Base-by-base conservation (phyloP, 2,888 invertebrate species). In the Rosalia funebris region DNA sequence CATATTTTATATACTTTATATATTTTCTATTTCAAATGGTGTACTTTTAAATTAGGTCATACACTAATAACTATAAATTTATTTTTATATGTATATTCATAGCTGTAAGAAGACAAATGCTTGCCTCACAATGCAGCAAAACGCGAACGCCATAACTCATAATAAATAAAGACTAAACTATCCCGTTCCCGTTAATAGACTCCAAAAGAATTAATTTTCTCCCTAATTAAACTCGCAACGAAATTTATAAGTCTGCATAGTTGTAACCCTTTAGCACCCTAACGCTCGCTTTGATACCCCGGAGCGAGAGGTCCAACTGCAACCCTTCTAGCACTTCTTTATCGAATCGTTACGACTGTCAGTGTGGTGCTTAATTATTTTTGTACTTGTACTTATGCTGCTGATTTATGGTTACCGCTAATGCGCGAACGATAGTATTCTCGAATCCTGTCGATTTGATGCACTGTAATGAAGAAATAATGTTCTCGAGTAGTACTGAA, bases 331-430 rank as follows among this genome's bases (percentile, higher is more conserved):
- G 70, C 76, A 78, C 77, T 80, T 79, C 79, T 79, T 80, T 80
- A 80, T 80, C 80, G 77, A 77, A 75, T 80, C 80, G 80, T 80
- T 80, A 79, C 75, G 66, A 72, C 75, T 79, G 80, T 80, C 79
- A 76, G 76, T 73, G 71, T 60, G 69, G 66, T 69, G 77, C 77
- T 80, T 79, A 80, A 79, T 79, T 79, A 80, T 79, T 77, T 78
- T 73, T 76, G 74, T 76, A 77, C 79, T 79, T 77, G 73, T 52
- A 55, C 48, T 59, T 55, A 42, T 54, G 46, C 66, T 50, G 47
- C 62, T 71, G 77, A 78, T 77, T 78, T 78, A 78, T 76, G 67
- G 66, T 64, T 34, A 57, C 46, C 56, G 62, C 44, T 65, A 62
- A 70, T 63, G 60, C 55, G 57, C 61, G 57, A 62, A 65, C 65